A percentile compares a stretch with the other conserved stretches of the same genome.
Evolutionary conservation across 1,140 invertebrate genomes (phyloP).

Genomic region (Euglossa dilemma): DNA sequence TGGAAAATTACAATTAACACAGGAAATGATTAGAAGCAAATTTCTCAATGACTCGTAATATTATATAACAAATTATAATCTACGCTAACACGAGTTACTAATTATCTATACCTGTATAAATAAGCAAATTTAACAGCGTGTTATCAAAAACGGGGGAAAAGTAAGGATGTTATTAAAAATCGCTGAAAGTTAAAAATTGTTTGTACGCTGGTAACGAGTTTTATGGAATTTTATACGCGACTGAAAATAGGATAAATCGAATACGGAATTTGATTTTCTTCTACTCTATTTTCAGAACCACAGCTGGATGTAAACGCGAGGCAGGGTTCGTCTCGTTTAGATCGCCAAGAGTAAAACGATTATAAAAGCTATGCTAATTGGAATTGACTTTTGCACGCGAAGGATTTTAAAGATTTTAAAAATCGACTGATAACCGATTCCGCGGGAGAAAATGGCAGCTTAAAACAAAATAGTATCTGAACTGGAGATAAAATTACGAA

Average conservation of each 20-base stretch:
- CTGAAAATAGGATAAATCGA: background rate
- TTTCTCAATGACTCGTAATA: no score
- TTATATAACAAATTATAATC: no score
- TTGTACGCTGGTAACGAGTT: background rate
- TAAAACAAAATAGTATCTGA: no score
- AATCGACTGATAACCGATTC: background rate
- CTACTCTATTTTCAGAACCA: background rate
- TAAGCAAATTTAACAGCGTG: no score
- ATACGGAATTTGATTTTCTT: background rate
- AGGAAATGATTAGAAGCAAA: no score
- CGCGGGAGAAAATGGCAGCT: fast-evolving
- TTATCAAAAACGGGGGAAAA: no score
- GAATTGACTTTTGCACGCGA: background rate
- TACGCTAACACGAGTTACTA: no score
- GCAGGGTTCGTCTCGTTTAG: no score
- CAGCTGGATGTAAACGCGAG: no score
- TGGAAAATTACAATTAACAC: no score
- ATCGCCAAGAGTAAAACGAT: background rate
- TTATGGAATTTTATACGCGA: background rate
- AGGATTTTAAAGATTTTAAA: background rate
- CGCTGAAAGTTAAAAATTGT: background rate
- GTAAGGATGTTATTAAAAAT: background rate
- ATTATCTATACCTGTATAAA: no score
- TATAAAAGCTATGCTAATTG: background rate
- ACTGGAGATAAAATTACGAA: no score